Evolutionary conservation across 2,113 vertebrate species (phyloP).

Genomic region (Mola mola): DNA sequence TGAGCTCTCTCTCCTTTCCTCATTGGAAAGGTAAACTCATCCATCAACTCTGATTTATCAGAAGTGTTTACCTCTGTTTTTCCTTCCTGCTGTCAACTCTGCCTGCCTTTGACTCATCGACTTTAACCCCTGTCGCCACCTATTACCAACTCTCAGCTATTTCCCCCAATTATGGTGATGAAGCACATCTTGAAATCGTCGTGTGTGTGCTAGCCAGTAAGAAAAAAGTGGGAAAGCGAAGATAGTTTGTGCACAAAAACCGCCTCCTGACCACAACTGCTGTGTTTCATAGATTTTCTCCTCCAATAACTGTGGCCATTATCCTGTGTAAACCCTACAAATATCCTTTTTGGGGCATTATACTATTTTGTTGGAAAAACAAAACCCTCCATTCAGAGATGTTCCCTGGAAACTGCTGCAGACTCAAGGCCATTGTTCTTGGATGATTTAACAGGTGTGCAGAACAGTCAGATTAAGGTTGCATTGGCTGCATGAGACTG

Average conservation of each 20-base stretch:
- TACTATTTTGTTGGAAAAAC: constrained; percentile 66
- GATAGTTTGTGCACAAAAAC: constrained; percentile 27
- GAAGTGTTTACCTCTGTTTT: constrained; percentile 47
- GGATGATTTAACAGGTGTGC: constrained; percentile 56
- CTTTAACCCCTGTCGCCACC: constrained; percentile 36
- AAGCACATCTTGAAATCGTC: constrained; percentile 24
- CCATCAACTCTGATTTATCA: constrained; percentile 64
- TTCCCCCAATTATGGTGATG: constrained; percentile 45
- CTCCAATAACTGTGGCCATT: constrained; percentile 54
- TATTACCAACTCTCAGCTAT: constrained; percentile 26
- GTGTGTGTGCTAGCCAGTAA: not conserved
- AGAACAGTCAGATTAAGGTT: constrained; percentile 43
- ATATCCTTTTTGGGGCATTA: constrained; percentile 65
- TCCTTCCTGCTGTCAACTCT: constrained; percentile 34
- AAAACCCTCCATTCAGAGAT: constrained; percentile 49
- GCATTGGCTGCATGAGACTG: constrained; percentile 35
- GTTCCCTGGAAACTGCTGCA: constrained; percentile 49
- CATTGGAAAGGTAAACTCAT: constrained; percentile 56
- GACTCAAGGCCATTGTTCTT: constrained; percentile 57
- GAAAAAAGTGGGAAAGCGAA: constrained; percentile 14
- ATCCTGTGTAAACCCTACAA: constrained; percentile 67
- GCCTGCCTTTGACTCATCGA: constrained; percentile 40
- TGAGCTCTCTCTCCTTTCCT: constrained; percentile 7
- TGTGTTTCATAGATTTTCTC: constrained; percentile 43
- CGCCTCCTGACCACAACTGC: constrained; percentile 16